A percentile compares a stretch with the other conserved stretches of the same genome.
These are phyloP conservation scores for Acanthiza pusilla DNA, from an alignment of 2,797 vertebrate genomes.

Conservation along the genomic window DNA sequence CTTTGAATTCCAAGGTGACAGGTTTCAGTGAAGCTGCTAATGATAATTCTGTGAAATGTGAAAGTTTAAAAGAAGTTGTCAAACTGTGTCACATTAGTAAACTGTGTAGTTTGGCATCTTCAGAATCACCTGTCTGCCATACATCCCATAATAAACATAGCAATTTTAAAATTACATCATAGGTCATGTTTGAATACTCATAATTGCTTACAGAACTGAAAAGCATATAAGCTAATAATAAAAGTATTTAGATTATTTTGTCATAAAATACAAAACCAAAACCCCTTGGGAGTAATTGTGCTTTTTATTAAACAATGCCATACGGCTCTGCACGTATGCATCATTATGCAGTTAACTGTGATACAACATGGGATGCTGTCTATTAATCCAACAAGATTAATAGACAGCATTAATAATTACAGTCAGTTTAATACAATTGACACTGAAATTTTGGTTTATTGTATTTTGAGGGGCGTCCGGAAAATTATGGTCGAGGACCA, in stretches of 20 bases:
- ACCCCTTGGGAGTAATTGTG: slow-evolving; percentile 34
- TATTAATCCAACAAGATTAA: not conserved
- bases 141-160: slow-evolving; percentile 36
- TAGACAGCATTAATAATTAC: not conserved
- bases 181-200: slow-evolving; percentile 42
- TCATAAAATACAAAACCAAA: slow-evolving; percentile 49
- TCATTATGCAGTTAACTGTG: slow-evolving; percentile 47
- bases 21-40: not conserved
- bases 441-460: slow-evolving; percentile 10
- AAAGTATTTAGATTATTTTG: slow-evolving; percentile 75
- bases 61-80: not conserved
- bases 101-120: slow-evolving; percentile 52
- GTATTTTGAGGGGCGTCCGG: slow-evolving; percentile 44
- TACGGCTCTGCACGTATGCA: slow-evolving; percentile 57
- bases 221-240: slow-evolving; percentile 72
- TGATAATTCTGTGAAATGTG: not conserved
- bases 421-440: slow-evolving; percentile 6
- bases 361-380: not conserved
- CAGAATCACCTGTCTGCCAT: slow-evolving; percentile 67
- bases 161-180: slow-evolving; percentile 62
- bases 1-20: not conserved
- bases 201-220: slow-evolving; percentile 74
- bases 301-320: slow-evolving; percentile 59
- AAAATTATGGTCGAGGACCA: slow-evolving; percentile 30
- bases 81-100: slow-evolving; percentile 6